phyloP scores from a whole-genome alignment of 2,113 vertebrate species.

The Nycticorax nycticorax region DNA sequence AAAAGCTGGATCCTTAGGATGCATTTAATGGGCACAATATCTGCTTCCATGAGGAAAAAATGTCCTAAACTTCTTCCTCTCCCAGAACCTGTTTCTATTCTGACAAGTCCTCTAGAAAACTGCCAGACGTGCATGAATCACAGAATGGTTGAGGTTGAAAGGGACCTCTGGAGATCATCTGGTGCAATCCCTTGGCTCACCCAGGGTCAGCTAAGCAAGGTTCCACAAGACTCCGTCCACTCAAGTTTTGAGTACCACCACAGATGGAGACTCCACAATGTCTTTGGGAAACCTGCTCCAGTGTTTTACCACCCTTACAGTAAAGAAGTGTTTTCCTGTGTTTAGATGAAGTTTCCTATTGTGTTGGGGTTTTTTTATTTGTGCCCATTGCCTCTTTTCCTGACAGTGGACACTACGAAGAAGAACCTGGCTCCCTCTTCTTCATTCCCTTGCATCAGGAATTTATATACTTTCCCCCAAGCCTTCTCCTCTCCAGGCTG shows the following conservation, averaged over 20 bases:
- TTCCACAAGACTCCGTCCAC: not conserved
- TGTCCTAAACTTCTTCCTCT: not conserved
- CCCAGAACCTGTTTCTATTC: not conserved
- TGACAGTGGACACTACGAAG: not conserved
- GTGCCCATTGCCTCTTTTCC: not conserved
- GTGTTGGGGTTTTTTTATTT: not conserved
- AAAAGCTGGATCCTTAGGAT: not conserved
- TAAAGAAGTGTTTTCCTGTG: not conserved
- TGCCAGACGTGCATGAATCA: not conserved
- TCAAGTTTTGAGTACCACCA: not conserved
- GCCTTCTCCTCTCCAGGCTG: not conserved
- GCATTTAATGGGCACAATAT: not conserved
- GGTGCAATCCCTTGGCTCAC: not conserved
- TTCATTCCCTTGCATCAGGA: not conserved
- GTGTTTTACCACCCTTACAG: not conserved
- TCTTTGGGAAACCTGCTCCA: not conserved
- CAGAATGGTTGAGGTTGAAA: not conserved
- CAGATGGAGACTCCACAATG: fast-evolving
- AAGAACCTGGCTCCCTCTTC: not conserved
- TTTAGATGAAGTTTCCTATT: not conserved
- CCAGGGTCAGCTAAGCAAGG: not conserved
- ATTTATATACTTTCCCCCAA: not conserved
- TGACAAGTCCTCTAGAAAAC: not conserved
- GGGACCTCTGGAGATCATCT: not conserved
- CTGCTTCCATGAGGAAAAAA: not conserved